Conservation (phyloP, 2,888 invertebrate genomes). For the Dolichomitus sp. region DNA sequence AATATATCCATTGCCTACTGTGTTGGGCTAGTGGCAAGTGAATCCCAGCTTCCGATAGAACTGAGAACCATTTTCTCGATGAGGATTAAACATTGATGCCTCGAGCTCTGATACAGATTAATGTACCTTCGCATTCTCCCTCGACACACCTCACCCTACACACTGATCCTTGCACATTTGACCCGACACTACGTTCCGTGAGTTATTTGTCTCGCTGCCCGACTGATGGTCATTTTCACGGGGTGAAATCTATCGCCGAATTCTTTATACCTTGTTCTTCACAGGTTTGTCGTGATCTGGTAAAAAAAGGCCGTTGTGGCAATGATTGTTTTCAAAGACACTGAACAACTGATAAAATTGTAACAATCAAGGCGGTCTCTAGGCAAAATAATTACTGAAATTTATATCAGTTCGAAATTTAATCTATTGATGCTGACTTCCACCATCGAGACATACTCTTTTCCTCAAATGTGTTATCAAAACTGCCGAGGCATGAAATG, state of each 20-base stretch:
- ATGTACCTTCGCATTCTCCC: constrained; percentile 76
- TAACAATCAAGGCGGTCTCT: no score
- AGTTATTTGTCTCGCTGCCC: constrained; percentile 67
- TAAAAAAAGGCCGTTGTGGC: neutral
- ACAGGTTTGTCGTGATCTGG: constrained; percentile 15
- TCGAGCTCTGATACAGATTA: constrained; percentile 84
- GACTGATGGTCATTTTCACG: constrained; percentile 33
- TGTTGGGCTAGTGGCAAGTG: neutral
- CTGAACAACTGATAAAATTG: no score
- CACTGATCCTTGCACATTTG: constrained; percentile 58
- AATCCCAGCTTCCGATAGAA: constrained; percentile 48
- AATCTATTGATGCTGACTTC: no score
- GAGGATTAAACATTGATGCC: constrained; percentile 85
- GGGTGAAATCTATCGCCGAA: constrained; percentile 12
- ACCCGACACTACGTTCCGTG: constrained; percentile 54
- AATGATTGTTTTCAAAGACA: neutral
- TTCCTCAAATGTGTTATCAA: no score
- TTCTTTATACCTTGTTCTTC: constrained; percentile 33
- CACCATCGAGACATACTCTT: no score
- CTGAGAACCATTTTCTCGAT: constrained; percentile 81
- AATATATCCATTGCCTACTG: constrained; percentile 18
- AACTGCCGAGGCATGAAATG: no score
- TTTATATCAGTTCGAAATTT: no score
- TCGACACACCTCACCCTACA: constrained; percentile 38
- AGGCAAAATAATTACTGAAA: no score